These are phyloP conservation scores for Alloplasta piceator DNA, from an alignment of 2,888 invertebrate species.

Conservation along the genomic window DNA sequence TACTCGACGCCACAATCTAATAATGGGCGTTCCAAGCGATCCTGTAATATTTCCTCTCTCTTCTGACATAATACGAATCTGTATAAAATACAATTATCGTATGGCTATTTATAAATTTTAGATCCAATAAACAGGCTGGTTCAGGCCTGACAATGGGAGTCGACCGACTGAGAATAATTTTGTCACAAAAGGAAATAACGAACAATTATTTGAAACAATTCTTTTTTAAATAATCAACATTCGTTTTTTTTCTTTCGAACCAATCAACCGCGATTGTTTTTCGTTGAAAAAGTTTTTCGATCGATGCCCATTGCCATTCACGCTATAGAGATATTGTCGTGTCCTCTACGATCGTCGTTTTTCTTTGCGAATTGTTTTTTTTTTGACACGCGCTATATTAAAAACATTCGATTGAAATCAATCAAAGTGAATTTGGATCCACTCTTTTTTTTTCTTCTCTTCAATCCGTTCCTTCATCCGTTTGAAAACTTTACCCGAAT, in stretches of 20 bases:
- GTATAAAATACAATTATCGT: constrained; percentile 36
- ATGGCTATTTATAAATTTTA: constrained; percentile 9
- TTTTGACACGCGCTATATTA: not conserved
- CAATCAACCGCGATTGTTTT: too few species aligned
- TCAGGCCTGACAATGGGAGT: not conserved
- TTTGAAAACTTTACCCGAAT: constrained; percentile 1
- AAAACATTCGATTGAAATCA: constrained; percentile 7
- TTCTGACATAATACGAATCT: constrained; percentile 9
- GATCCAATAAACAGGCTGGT: constrained; percentile 27
- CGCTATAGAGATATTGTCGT: not conserved
- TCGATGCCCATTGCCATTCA: too few species aligned
- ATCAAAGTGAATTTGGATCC: not conserved
- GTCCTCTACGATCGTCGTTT: not conserved
- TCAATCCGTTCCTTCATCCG: not conserved
- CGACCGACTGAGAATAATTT: too few species aligned
- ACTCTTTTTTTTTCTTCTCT: constrained; percentile 6
- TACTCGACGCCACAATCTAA: constrained; percentile 24
- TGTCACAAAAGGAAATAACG: too few species aligned
- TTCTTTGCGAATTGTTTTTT: not conserved
- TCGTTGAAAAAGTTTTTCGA: too few species aligned
- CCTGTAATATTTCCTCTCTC: constrained; percentile 6
- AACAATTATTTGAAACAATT: too few species aligned
- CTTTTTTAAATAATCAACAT: too few species aligned
- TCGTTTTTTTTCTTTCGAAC: too few species aligned
- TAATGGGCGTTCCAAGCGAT: constrained; percentile 18